phyloP scores from a whole-genome alignment of 2,888 invertebrate species.

The Conops quadrifasciatus region DNA sequence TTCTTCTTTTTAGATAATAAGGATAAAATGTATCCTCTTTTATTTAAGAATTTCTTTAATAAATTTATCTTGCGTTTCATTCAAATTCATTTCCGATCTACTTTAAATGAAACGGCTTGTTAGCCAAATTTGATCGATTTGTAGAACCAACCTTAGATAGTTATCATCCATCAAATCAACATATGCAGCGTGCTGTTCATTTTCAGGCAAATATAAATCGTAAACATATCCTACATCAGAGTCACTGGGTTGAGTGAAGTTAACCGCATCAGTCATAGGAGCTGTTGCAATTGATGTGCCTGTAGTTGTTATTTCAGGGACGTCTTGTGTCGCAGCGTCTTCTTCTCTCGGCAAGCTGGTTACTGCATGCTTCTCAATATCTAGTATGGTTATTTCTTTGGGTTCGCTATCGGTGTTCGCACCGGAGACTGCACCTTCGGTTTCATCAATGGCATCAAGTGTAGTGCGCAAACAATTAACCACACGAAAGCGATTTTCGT shows the following conservation, averaged over 20 bases:
- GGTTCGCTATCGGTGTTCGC: constrained; percentile 44
- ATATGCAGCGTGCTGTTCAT: constrained; percentile 66
- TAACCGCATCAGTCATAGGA: constrained; percentile 15
- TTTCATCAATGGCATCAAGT: constrained; percentile 41
- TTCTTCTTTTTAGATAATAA: constrained; percentile 8
- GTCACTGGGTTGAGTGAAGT: constrained; percentile 49
- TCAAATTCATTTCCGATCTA: not conserved
- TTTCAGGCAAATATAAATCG: constrained; percentile 71
- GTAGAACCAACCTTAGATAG: constrained; percentile 65
- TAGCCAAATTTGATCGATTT: constrained; percentile 61
- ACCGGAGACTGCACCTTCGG: constrained; percentile 53
- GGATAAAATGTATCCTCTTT: not conserved
- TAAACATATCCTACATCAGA: constrained; percentile 69
- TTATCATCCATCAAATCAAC: constrained; percentile 62
- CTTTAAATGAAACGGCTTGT: constrained; percentile 60
- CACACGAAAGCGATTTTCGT: constrained; percentile 70
- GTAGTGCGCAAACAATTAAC: constrained; percentile 69
- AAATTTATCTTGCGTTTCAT: constrained; percentile 5
- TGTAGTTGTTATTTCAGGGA: constrained; percentile 31
- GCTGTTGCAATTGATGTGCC: not conserved
- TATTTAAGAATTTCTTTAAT: not conserved
- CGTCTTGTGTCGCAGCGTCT: not conserved
- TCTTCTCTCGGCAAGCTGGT: constrained; percentile 9
- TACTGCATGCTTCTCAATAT: constrained; percentile 66
- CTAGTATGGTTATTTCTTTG: constrained; percentile 68